Evolutionary conservation across 1,140 invertebrate species (phyloP).

Genomic region (Wiebesia pumilae): DNA sequence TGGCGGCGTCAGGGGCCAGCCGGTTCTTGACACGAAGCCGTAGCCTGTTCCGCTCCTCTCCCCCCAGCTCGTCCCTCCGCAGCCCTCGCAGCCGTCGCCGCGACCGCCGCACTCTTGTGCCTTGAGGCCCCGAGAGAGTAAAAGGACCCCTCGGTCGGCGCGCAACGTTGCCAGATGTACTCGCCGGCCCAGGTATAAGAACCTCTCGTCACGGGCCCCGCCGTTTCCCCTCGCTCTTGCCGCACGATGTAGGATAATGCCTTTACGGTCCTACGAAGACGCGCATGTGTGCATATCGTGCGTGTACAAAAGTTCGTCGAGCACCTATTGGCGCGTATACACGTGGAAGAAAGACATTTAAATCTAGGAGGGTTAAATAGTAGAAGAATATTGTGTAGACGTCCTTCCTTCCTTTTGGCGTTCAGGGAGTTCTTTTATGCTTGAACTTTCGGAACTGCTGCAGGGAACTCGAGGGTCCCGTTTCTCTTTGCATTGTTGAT

Average conservation of each 20-base stretch:
- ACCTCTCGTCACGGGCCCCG: background rate
- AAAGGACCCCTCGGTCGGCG: constrained; percentile 12
- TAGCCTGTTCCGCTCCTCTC: background rate
- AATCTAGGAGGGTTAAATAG: constrained; percentile 31
- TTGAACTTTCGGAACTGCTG: constrained; percentile 4
- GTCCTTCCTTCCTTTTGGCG: constrained; percentile 7
- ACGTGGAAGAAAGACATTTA: constrained; percentile 53
- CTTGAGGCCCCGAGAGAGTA: constrained; percentile 13
- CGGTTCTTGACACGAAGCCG: constrained; percentile 70
- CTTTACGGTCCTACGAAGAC: background rate
- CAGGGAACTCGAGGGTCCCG: background rate
- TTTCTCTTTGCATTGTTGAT: constrained; percentile 27
- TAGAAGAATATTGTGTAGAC: constrained; percentile 4
- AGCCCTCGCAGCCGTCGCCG: too few relatives aligned
- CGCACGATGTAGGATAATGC: background rate
- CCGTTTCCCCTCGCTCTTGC: background rate
- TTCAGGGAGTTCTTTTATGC: background rate
- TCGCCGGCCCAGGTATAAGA: background rate
- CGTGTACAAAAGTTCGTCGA: constrained; percentile 6
- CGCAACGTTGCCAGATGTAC: constrained; percentile 40
- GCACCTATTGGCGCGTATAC: constrained; percentile 32
- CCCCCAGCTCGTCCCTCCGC: background rate
- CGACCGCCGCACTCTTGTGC: background rate
- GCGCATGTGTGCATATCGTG: background rate
- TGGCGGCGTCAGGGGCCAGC: constrained; percentile 68